Evolutionary conservation across 2,888 invertebrate species (phyloP).

Genomic region (Folsomia manolachei): DNA sequence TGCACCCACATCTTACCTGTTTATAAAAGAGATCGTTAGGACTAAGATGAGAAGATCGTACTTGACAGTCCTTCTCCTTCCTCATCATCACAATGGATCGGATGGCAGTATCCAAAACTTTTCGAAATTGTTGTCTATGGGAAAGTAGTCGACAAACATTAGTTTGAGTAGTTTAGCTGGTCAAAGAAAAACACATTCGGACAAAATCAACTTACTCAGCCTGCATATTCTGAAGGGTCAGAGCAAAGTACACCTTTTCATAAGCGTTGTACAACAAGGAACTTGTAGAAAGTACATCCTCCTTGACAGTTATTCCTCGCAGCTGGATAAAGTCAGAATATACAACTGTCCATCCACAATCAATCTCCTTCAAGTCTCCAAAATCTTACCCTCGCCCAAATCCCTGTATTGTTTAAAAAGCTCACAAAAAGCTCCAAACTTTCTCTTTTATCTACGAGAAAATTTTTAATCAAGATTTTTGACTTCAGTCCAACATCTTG

Average conservation of each 20-base stretch:
- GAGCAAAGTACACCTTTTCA: slow-evolving; percentile 75
- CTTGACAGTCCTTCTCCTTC: slow-evolving; percentile 51
- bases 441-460: slow-evolving; percentile 81
- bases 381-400: slow-evolving; percentile 37
- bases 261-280: slow-evolving; percentile 68
- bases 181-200: slow-evolving; percentile 55
- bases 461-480: slow-evolving; percentile 70
- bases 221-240: slow-evolving; percentile 66
- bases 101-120: slow-evolving; percentile 61
- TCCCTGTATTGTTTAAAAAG: slow-evolving; percentile 60
- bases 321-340: slow-evolving; percentile 53
- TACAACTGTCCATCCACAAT: slow-evolving; percentile 14
- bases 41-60: slow-evolving; percentile 45
- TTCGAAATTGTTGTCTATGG: slow-evolving; percentile 44
- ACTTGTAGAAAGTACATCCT: slow-evolving; percentile 60
- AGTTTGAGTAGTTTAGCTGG: background rate
- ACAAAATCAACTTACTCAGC: slow-evolving; percentile 57
- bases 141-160: too few relatives aligned
- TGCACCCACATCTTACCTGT: too few relatives aligned
- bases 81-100: slow-evolving; percentile 57
- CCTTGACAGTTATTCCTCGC: slow-evolving; percentile 57
- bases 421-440: slow-evolving; percentile 73
- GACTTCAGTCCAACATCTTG: slow-evolving; percentile 46
- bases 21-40: slow-evolving; percentile 72
- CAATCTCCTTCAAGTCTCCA: background rate